Percentiles rank a stretch among this genome's conserved stretches.
Evolutionary conservation across 2,797 vertebrate species (phyloP).

Genomic region (Acropternis orthonyx): DNA sequence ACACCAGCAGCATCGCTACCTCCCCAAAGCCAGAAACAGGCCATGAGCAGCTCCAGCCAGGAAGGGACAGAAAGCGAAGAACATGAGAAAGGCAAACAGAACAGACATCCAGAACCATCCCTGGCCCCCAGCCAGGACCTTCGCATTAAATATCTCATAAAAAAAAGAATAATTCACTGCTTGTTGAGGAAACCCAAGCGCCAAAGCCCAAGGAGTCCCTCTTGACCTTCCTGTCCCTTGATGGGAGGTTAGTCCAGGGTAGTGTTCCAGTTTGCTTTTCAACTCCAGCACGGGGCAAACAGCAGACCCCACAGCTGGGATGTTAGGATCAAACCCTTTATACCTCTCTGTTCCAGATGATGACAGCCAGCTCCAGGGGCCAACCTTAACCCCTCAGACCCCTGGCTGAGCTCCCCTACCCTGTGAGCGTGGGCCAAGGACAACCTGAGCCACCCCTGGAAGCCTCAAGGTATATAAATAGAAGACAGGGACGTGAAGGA

Average conservation of each 20-base stretch:
- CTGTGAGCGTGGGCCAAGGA: neutral
- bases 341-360: neutral
- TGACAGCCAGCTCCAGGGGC: neutral
- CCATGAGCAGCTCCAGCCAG: neutral
- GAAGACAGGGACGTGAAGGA: slow-evolving; percentile 54
- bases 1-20: neutral
- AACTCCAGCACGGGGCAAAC: neutral
- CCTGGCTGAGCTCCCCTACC: neutral
- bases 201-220: neutral
- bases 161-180: neutral
- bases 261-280: neutral
- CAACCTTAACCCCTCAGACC: neutral
- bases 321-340: neutral
- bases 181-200: neutral
- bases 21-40: neutral
- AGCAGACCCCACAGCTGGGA: accelerated
- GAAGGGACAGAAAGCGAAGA: neutral
- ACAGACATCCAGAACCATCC: neutral
- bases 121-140: neutral
- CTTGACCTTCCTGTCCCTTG: neutral
- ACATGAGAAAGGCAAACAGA: slow-evolving; percentile 19
- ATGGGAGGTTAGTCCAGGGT: neutral
- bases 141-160: neutral
- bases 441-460: neutral
- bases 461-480: slow-evolving; percentile 47